Conservation (phyloP, 2,888 invertebrate species). For the Drosophila demipolita region DNA sequence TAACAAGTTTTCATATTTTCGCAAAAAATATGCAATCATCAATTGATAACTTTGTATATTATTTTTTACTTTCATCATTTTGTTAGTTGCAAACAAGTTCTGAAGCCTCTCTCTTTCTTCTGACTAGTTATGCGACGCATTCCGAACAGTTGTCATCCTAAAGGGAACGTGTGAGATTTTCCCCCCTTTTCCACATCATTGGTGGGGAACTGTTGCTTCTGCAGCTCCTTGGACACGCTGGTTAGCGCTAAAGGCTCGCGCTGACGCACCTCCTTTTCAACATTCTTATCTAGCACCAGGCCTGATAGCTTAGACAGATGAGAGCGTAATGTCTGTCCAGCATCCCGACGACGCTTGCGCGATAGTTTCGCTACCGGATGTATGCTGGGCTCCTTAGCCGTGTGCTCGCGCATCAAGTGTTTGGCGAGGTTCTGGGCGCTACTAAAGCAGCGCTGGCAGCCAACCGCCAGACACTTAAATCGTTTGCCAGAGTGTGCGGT, state of each 20-base stretch:
- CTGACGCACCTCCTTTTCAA: conserved; percentile 70
- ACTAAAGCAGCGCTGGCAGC: conserved; percentile 75
- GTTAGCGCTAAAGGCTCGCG: conserved; percentile 61
- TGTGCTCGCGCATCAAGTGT: conserved; percentile 70
- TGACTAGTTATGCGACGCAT: neutral
- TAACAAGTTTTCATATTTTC: neutral
- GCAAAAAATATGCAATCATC: neutral
- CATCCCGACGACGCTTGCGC: conserved; percentile 80
- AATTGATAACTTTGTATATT: neutral
- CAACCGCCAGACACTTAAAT: conserved; percentile 85
- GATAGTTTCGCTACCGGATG: neutral
- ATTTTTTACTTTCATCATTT: neutral
- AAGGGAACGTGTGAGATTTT: neutral
- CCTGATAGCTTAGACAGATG: conserved; percentile 74
- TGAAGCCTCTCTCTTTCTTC: neutral
- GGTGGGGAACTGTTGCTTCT: conserved; percentile 1
- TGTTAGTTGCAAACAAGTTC: neutral
- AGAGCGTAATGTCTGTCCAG: conserved; percentile 74
- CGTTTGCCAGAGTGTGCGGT: conserved; percentile 86
- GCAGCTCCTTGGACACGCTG: conserved; percentile 35
- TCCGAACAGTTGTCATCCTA: neutral
- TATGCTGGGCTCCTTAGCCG: neutral
- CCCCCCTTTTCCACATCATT: conserved; percentile 3
- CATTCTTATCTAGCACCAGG: conserved; percentile 64
- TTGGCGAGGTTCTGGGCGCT: conserved; percentile 77